These are phyloP conservation scores for Dicroscelio sp. DNA, from an alignment of 2,888 invertebrate genomes.

Conservation along the genomic window DNA sequence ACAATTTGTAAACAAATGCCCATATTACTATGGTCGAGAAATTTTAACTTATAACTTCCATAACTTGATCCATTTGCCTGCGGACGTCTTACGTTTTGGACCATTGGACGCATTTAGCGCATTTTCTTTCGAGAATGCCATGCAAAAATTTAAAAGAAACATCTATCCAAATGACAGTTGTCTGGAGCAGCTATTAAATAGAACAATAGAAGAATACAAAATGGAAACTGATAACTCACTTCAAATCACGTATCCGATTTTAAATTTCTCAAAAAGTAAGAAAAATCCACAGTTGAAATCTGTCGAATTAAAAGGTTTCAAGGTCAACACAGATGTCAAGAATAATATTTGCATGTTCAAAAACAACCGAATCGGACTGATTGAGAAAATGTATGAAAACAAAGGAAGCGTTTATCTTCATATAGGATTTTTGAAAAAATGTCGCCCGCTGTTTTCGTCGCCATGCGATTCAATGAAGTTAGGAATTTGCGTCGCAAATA, in stretches of 20 bases:
- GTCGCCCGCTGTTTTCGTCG: slow-evolving; percentile 1
- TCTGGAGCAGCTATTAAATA: slow-evolving; percentile 26
- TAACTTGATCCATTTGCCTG: slow-evolving; percentile 83
- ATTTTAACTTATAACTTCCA: slow-evolving; percentile 86
- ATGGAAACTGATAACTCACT: neutral
- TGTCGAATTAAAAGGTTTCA: neutral
- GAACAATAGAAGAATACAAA: slow-evolving; percentile 42
- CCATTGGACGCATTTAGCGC: slow-evolving; percentile 38
- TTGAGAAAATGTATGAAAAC: neutral
- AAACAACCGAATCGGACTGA: slow-evolving; percentile 7
- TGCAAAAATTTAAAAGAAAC: slow-evolving; percentile 27
- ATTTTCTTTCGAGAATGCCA: slow-evolving; percentile 41
- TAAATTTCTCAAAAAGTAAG: slow-evolving; percentile 17
- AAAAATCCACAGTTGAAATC: neutral
- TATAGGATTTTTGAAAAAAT: neutral
- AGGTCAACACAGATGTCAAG: neutral
- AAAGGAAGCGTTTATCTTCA: neutral
- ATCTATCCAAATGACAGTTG: slow-evolving; percentile 39
- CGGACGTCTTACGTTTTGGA: slow-evolving; percentile 38
- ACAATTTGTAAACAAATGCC: slow-evolving; percentile 61
- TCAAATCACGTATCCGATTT: neutral
- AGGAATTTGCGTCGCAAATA: neutral
- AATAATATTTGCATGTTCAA: slow-evolving; percentile 11
- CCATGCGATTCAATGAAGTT: slow-evolving; percentile 17
- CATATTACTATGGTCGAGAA: slow-evolving; percentile 77